Evolutionary conservation across 2,113 vertebrate species (phyloP).

Genomic region (Camelus dromedarius): DNA sequence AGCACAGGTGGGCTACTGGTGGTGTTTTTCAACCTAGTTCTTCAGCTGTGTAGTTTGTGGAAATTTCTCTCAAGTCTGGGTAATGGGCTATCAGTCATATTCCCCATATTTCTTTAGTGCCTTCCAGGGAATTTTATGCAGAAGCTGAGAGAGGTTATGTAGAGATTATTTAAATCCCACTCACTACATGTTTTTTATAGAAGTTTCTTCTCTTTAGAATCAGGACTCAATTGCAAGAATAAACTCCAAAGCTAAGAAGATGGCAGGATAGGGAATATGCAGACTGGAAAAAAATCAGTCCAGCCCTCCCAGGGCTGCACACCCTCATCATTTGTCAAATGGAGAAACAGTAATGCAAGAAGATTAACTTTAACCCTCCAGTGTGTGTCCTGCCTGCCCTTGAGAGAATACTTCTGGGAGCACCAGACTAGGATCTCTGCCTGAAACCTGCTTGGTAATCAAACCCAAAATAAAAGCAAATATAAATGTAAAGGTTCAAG

Average conservation of each 20-base stretch:
- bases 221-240: neutral
- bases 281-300: neutral
- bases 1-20: neutral
- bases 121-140: neutral
- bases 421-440: neutral
- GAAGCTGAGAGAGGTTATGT: neutral
- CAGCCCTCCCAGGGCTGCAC: neutral
- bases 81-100: neutral
- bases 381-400: too few relatives aligned
- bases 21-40: neutral
- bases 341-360: neutral
- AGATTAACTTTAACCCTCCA: neutral
- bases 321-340: neutral
- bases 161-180: neutral
- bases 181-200: neutral
- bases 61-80: slow-evolving; percentile 29
- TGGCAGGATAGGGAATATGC: neutral
- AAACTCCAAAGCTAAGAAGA: neutral
- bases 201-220: neutral
- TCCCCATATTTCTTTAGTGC: neutral
- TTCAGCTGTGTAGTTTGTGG: neutral
- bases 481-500: neutral
- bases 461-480: slow-evolving; percentile 51
- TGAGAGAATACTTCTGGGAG: neutral
- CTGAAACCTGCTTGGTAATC: neutral